Base-by-base conservation (phyloP, 2,113 vertebrate species). In the Calyptommatus sinebrachiatus region DNA sequence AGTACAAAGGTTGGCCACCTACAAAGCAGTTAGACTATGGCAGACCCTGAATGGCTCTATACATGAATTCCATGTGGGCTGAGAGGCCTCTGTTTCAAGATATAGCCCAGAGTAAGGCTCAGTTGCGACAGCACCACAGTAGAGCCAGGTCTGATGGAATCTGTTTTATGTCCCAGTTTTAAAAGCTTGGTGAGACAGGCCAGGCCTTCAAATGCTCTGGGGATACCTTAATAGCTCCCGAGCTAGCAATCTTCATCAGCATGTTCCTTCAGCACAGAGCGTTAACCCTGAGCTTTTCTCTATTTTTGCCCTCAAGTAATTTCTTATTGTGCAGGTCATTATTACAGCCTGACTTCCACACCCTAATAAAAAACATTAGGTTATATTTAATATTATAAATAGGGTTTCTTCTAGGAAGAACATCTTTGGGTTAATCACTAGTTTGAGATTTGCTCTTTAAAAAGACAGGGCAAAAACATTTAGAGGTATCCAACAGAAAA, bases 401-500 rank as follows among this genome's bases (percentile, higher is more conserved):
- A 90, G 89, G 46, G 87, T 90, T 87, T 89, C 90, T 92, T 53
- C 90, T 90, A 90, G 87, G 89, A 91, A 87, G 41, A 20, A 87
- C 84, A 87, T 88, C 80, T 87, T 79, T 76, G 86, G 50, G 83
- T 90, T 88, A 89, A 92, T 89, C 83, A 81, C 90, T 86, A 88
- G 90, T 85, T 86, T 84, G 79, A 83, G 86, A 89, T 90, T 91
- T 90, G 91, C 88, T 86, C 82, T 62, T n/a, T 70, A n/a, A n/a
- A 79, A 71, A 88, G 85, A 91, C 90, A 85, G 79, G 72, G 89
- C 87, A 80, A 87, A n/a, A 81, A 88, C 77, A 71, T 87, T 89
- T 82, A 81, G 70, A 87, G 90, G 72, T 74, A 86, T 85, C 88
- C 88, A 90, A 89, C 91, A 93, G 92, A 91, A 93, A 93, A 90